These are phyloP conservation scores for Stictonetta naevosa DNA, from an alignment of 2,113 vertebrate species.

Conservation along the genomic window DNA sequence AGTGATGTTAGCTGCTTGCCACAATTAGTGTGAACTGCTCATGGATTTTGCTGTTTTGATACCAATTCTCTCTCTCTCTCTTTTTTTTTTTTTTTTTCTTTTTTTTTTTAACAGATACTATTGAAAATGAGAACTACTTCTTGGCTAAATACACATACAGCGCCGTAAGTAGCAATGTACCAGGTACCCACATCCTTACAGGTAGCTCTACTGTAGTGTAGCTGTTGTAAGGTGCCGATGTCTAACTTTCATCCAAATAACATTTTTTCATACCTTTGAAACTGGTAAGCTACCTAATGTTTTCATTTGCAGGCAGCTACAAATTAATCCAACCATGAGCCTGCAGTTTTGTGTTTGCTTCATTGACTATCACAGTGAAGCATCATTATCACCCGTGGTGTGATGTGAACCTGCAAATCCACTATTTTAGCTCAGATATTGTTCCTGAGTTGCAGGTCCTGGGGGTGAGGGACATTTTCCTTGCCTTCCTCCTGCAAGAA, in stretches of 20 bases:
- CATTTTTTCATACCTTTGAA: not conserved
- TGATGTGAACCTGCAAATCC: not conserved
- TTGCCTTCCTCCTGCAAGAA: not conserved
- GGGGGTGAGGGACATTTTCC: not conserved
- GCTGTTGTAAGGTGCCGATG: not conserved
- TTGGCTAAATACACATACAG: slow-evolving; percentile 47
- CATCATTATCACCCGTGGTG: not conserved
- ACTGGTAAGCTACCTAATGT: not conserved
- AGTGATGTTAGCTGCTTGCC: not conserved
- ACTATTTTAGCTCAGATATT: not conserved
- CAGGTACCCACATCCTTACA: not conserved
- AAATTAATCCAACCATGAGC: not conserved
- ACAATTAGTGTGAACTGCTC: not conserved
- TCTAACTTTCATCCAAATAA: not conserved
- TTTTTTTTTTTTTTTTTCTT: not conserved
- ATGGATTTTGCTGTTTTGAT: slow-evolving; percentile 7
- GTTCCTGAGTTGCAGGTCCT: not conserved
- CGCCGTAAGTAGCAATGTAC: slow-evolving; percentile 35
- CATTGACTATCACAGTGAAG: not conserved
- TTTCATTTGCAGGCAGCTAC: not conserved
- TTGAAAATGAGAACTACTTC: slow-evolving; percentile 44
- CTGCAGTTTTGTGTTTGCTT: not conserved
- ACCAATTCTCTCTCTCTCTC: not conserved
- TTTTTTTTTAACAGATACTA: slow-evolving; percentile 59
- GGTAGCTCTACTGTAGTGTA: not conserved